A percentile compares a stretch with the other conserved stretches of the same genome.
These are phyloP conservation scores for Acanthornis magna DNA, from an alignment of 2,797 vertebrate genomes.

Conservation along the genomic window DNA sequence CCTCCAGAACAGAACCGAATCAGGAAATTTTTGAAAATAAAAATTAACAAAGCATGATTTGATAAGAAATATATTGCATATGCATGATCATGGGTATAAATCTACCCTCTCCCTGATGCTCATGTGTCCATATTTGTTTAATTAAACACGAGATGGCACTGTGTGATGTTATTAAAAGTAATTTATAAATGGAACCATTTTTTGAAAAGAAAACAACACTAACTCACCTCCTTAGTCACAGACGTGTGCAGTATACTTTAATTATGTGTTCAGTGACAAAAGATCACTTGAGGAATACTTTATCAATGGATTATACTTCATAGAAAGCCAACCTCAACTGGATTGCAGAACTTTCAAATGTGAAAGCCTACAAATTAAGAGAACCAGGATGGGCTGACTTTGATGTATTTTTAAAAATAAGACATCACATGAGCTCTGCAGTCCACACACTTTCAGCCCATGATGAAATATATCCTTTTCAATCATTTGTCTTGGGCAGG, in stretches of 20 bases:
- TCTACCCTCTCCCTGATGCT: background rate
- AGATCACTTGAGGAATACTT: background rate
- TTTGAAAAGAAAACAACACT: background rate
- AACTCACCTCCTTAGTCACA: background rate
- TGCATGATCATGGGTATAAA: background rate
- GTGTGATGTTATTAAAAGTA: background rate
- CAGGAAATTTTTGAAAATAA: background rate
- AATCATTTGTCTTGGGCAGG: too few species aligned
- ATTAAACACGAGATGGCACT: background rate
- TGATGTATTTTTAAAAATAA: background rate
- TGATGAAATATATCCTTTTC: background rate
- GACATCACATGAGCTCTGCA: background rate
- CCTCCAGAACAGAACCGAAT: background rate
- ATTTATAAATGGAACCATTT: fast-evolving
- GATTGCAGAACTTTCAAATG: background rate
- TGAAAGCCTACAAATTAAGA: background rate
- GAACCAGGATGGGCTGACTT: background rate
- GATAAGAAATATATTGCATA: background rate
- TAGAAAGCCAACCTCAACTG: background rate
- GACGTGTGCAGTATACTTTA: background rate
- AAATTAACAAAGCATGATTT: background rate
- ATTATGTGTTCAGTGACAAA: background rate
- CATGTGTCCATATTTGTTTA: background rate
- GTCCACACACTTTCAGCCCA: background rate
- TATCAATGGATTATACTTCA: background rate